Evolutionary conservation across 2,888 invertebrate species (phyloP).

Genomic region (Eupithecia exiguata): DNA sequence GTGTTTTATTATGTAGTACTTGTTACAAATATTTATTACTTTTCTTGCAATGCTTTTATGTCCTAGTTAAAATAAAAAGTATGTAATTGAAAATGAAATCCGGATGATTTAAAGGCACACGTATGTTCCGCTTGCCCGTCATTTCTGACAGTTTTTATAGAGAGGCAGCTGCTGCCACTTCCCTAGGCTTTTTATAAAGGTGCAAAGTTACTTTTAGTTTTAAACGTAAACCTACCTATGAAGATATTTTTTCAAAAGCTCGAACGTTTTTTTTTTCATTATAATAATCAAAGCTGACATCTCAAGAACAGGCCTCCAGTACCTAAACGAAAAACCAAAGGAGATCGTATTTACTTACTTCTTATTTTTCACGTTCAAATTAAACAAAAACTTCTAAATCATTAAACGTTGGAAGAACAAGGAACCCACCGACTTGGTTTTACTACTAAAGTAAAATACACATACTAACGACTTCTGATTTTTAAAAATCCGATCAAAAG

Average conservation of each 20-base stretch:
- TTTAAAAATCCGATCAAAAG: background rate
- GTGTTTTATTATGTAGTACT: no score
- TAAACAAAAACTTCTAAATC: background rate
- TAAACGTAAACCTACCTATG: background rate
- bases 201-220: slow-evolving; percentile 9
- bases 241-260: no score
- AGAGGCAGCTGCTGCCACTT: slow-evolving; percentile 39
- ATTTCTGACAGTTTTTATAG: slow-evolving; percentile 42
- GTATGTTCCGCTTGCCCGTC: slow-evolving; percentile 39
- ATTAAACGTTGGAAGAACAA: background rate
- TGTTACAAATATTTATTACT: background rate
- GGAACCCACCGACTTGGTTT: background rate
- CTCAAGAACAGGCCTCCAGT: no score
- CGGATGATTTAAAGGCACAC: slow-evolving; percentile 20
- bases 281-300: no score
- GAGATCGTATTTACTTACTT: background rate
- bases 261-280: no score
- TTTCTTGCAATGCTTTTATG: background rate
- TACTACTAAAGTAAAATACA: background rate
- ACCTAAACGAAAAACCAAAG: no score
- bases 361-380: background rate
- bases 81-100: slow-evolving; percentile 21
- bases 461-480: background rate
- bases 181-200: slow-evolving; percentile 33
- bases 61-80: background rate